Base-by-base conservation (phyloP, 2,797 vertebrate species). In the Chiroxiphia lanceolata region DNA sequence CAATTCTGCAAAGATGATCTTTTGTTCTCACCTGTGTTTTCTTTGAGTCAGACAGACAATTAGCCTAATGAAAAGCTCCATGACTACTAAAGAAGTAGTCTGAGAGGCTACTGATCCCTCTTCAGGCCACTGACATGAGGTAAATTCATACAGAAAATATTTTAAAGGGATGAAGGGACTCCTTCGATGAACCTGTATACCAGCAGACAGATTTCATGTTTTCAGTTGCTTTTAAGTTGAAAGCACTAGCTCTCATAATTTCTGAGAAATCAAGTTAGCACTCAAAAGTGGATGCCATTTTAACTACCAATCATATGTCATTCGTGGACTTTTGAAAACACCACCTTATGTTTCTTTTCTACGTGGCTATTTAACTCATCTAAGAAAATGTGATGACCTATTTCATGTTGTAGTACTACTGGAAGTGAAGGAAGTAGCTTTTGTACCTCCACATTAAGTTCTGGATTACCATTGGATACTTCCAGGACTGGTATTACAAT, bases 291-390 rank as follows among this genome's bases (percentile, higher is more conserved):
- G 68, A 38, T n/a, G 14, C 2, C 3, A 33, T 87, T 91, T 79
- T 44, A 47, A 44, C 38, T 69, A 19, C 9, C 12, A 42, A 5
- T 34, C 20, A 29, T 14, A 67, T 5, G 5, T 25, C 25, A 38
- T 67, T 67, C 4, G 17, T 36, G 29, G 26, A 60, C 26, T 78
- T 78, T 22, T 75, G 33, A 70, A 70, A 88, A 42, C 22, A 51
- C 6, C 13, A 42, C 3, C 3, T 20, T 31, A 33, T 19, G 6
- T 18, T 33, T 53, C 4, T 75, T 69, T 84, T 79, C 7, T 31
- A 6, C 0, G 0, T 54, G 22, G 50, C 15, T 90, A 9, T n/a
- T 79, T 65, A 69, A 48, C 3, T 47, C 16, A 33, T 9, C 9
- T 74, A 67, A 36, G n/a, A 69, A 76, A 80, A 50, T 51, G 10